These are phyloP conservation scores for Anoura caudifer DNA, from an alignment of 2,113 vertebrate genomes.

Conservation along the genomic window DNA sequence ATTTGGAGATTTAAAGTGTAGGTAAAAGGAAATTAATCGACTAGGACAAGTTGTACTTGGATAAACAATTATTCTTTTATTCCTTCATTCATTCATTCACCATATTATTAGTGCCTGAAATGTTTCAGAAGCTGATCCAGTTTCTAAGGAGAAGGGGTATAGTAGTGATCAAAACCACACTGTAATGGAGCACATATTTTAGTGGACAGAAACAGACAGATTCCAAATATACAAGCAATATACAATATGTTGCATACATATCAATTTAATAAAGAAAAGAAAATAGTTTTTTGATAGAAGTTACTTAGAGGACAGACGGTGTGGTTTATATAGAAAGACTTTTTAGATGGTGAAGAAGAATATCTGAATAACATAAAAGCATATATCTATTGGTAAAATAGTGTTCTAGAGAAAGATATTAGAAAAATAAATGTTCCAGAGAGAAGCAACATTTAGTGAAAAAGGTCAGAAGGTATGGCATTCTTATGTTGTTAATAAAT, in stretches of 20 bases:
- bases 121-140: background rate
- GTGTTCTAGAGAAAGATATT: background rate
- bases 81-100: background rate
- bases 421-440: background rate
- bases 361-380: background rate
- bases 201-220: background rate
- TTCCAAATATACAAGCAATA: background rate
- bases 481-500: background rate
- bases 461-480: background rate
- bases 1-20: background rate
- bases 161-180: background rate
- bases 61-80: background rate
- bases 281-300: background rate
- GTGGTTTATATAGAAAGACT: background rate
- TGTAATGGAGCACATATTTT: background rate
- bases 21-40: background rate
- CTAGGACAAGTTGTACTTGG: background rate
- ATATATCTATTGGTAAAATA: background rate
- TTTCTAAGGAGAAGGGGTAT: background rate
- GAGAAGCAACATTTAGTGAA: background rate
- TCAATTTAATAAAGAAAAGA: background rate
- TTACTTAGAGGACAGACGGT: background rate
- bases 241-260: background rate
- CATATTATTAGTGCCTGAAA: background rate
- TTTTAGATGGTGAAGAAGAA: background rate